These are phyloP conservation scores for Dasyurus viverrinus DNA, from an alignment of 2,113 vertebrate species.

Conservation along the genomic window DNA sequence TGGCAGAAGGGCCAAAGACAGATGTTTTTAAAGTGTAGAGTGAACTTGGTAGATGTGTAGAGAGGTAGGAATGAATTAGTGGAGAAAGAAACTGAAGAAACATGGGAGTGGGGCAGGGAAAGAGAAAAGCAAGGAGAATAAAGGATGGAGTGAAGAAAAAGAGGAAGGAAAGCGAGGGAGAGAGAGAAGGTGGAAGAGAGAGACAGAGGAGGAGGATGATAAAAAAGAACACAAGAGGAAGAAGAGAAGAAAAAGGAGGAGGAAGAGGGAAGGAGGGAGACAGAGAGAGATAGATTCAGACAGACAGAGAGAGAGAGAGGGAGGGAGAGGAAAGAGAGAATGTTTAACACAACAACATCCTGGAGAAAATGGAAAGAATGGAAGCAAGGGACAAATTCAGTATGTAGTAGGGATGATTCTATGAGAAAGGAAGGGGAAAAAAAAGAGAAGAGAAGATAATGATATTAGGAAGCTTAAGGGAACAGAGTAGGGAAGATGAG, in stretches of 20 bases:
- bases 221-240: no score
- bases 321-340: no score
- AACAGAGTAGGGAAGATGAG: neutral
- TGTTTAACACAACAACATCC: neutral
- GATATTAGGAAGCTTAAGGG: neutral
- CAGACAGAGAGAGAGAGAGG: no score
- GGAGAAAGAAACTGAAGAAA: neutral
- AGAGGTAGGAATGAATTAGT: neutral
- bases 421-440: neutral
- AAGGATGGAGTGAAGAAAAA: no score
- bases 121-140: no score
- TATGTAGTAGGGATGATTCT: neutral
- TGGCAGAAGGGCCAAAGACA: neutral
- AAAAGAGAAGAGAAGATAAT: neutral
- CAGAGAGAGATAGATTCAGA: no score
- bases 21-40: neutral
- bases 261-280: no score
- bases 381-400: neutral
- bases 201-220: no score
- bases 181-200: no score
- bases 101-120: neutral
- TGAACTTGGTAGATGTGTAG: neutral
- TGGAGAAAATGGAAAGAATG: neutral
- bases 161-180: no score
- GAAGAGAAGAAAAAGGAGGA: neutral